Evolutionary conservation across 2,888 invertebrate species (phyloP).

Genomic region (Phaedon cochleariae): DNA sequence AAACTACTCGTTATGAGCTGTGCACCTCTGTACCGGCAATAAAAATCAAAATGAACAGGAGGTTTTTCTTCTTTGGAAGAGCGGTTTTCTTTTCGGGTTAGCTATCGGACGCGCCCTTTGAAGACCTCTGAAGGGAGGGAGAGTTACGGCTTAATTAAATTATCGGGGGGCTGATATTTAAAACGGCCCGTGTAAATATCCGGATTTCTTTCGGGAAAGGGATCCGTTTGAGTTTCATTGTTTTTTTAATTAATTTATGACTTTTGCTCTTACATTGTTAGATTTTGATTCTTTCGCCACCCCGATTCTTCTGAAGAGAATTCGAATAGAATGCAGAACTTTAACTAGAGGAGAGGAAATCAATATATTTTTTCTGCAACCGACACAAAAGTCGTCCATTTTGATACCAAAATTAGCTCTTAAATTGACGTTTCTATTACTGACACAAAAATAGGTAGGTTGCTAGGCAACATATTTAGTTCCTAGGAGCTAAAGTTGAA

Average conservation of each 20-base stretch:
- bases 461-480: no score
- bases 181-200: slow-evolving; percentile 51
- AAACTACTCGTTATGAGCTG: slow-evolving; percentile 9
- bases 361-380: no score
- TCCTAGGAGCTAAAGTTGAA: no score
- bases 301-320: not conserved
- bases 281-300: slow-evolving; percentile 14
- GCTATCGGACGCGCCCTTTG: slow-evolving; percentile 39
- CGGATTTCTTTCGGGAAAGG: slow-evolving; percentile 34
- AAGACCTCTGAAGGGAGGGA: slow-evolving; percentile 50
- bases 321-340: not conserved
- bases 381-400: no score
- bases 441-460: no score
- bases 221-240: slow-evolving; percentile 43
- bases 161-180: slow-evolving; percentile 62
- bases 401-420: no score
- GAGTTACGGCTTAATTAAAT: slow-evolving; percentile 60
- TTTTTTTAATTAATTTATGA: slow-evolving; percentile 44
- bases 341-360: no score
- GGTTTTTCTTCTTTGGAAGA: slow-evolving; percentile 35
- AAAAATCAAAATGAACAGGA: slow-evolving; percentile 54
- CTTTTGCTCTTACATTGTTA: slow-evolving; percentile 28
- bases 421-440: no score
- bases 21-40: slow-evolving; percentile 52
- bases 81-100: slow-evolving; percentile 54